Evolutionary conservation across 1,140 invertebrate species (phyloP).

Genomic region (Musca vetustissima): DNA sequence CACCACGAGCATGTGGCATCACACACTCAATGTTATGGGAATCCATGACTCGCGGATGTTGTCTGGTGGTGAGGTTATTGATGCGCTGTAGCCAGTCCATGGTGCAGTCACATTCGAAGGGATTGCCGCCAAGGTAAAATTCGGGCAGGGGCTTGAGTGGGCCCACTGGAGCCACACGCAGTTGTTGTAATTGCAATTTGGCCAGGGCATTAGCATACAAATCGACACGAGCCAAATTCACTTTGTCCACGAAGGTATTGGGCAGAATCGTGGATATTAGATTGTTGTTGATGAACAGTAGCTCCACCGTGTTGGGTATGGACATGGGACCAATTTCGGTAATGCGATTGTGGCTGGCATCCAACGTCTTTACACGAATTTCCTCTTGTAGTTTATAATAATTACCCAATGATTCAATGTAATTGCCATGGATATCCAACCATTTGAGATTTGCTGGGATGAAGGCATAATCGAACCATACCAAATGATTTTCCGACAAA

Average conservation of each 20-base stretch:
- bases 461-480: constrained; percentile 89
- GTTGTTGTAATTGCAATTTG: constrained; percentile 76
- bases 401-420: constrained; percentile 74
- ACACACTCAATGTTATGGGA: constrained; percentile 82
- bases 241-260: constrained; percentile 84
- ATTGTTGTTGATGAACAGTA: constrained; percentile 89
- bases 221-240: constrained; percentile 80
- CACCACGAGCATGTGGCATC: constrained; percentile 73
- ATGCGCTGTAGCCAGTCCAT: constrained; percentile 90
- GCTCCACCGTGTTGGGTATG: constrained; percentile 85
- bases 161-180: constrained; percentile 72
- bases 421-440: constrained; percentile 87
- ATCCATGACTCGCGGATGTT: constrained; percentile 85
- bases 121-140: constrained; percentile 86
- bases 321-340: constrained; percentile 75
- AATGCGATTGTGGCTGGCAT: constrained; percentile 85
- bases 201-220: constrained; percentile 85
- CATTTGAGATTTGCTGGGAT: constrained; percentile 85
- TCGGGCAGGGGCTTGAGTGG: constrained; percentile 72
- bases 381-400: constrained; percentile 82
- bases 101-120: constrained; percentile 87
- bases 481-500: constrained; percentile 86
- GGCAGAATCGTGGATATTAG: constrained; percentile 75
- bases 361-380: constrained; percentile 78
- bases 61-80: constrained; percentile 79